Conservation (phyloP, 2,888 invertebrate genomes). For the Agrotis clavis region DNA sequence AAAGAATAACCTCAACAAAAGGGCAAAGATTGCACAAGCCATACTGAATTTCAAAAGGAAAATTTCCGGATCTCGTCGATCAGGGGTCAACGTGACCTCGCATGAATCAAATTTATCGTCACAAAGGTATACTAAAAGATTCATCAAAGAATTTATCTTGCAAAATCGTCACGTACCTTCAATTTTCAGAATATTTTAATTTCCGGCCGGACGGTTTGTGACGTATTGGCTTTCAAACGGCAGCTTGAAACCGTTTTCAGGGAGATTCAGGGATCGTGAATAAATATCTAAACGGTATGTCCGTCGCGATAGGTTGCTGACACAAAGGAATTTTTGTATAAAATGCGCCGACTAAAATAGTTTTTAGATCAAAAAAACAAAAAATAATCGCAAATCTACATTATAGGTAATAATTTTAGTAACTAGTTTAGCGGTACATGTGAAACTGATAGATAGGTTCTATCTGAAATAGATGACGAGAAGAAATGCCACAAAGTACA, state of each 20-base stretch:
- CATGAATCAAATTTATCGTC: slow-evolving; percentile 56
- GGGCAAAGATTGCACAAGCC: slow-evolving; percentile 13
- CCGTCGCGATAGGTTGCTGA: not conserved
- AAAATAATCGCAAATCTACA: not conserved
- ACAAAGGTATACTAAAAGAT: slow-evolving; percentile 54
- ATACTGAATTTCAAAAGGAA: slow-evolving; percentile 23
- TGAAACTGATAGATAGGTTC: not conserved
- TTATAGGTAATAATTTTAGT: not conserved
- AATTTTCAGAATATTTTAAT: slow-evolving; percentile 72
- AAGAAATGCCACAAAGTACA: not conserved
- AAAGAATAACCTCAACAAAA: not conserved
- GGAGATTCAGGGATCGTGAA: slow-evolving; percentile 13
- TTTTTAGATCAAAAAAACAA: not conserved
- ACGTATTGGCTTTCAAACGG: slow-evolving; percentile 62
- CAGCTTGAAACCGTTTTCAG: slow-evolving; percentile 35
- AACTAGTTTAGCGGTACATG: not conserved
- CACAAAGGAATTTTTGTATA: not conserved
- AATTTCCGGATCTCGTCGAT: slow-evolving; percentile 49
- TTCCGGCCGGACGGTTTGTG: slow-evolving; percentile 66
- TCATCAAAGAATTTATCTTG: slow-evolving; percentile 56
- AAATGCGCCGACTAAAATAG: not conserved
- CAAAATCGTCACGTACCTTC: slow-evolving; percentile 62
- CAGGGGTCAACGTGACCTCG: slow-evolving; percentile 40
- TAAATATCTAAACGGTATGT: slow-evolving; percentile 31
- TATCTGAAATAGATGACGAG: too few relatives aligned